Conservation (phyloP, 2,797 vertebrate genomes). For the Etheostoma perlongum region DNA sequence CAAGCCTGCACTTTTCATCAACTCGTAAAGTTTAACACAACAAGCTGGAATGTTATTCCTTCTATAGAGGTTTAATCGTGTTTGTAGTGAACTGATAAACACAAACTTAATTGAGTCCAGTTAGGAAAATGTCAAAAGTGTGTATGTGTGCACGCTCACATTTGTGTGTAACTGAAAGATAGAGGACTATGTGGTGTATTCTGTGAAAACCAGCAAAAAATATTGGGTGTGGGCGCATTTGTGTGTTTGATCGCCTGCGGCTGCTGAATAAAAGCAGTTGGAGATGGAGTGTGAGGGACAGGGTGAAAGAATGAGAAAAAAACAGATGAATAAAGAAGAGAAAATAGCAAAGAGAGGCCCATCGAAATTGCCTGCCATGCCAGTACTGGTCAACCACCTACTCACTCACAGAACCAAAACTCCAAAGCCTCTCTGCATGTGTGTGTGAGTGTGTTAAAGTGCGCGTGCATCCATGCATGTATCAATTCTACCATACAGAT, state of each 20-base stretch:
- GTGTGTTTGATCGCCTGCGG: constrained; percentile 60
- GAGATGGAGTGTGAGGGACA: constrained; percentile 39
- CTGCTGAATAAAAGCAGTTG: constrained; percentile 57
- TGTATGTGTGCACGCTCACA: neutral
- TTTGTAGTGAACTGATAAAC: constrained; percentile 75
- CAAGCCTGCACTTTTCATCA: constrained; percentile 78
- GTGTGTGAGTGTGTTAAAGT: neutral
- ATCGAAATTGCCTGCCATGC: constrained; percentile 56
- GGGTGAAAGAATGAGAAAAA: constrained; percentile 20
- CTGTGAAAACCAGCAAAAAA: constrained; percentile 46
- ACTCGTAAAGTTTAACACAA: constrained; percentile 81
- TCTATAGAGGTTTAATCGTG: constrained; percentile 69
- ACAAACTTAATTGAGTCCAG: constrained; percentile 63
- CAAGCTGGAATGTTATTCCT: constrained; percentile 79
- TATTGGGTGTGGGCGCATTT: constrained; percentile 54
- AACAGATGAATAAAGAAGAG: constrained; percentile 48
- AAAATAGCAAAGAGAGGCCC: constrained; percentile 43
- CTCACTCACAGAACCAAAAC: constrained; percentile 66
- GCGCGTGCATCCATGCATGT: constrained; percentile 42
- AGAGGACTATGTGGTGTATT: constrained; percentile 24
- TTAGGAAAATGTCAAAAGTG: constrained; percentile 48
- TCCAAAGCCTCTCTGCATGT: constrained; percentile 45
- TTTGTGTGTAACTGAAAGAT: constrained; percentile 22
- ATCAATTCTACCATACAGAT: constrained; percentile 72
- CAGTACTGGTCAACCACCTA: constrained; percentile 67